These are phyloP conservation scores for Styela clava DNA, from an alignment of 23 tunicate genomes.

Conservation along the genomic window DNA sequence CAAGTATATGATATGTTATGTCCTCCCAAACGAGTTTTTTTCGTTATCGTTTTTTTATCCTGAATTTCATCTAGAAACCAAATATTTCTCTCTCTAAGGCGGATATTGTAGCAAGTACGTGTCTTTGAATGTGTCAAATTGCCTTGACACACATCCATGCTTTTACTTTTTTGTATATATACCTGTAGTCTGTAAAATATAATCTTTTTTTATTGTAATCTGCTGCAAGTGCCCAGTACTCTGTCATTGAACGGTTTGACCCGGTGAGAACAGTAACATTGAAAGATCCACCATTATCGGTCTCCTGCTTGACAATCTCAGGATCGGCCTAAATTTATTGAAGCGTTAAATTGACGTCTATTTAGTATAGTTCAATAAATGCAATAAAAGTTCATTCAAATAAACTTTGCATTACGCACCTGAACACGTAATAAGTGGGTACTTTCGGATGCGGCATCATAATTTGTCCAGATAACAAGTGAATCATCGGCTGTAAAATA, in stretches of 20 bases:
- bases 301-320: slow-evolving; percentile 59
- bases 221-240: slow-evolving; percentile 85
- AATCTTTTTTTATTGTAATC: slow-evolving; percentile 46
- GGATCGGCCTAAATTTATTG: slow-evolving; percentile 89
- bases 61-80: too few species aligned
- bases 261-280: slow-evolving; percentile 38
- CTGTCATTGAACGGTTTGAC: slow-evolving; percentile 42
- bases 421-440: slow-evolving; percentile 33
- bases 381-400: too few species aligned
- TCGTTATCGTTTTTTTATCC: too few species aligned
- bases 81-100: too few species aligned
- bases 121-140: too few species aligned
- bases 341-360: too few species aligned
- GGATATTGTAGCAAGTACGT: too few species aligned
- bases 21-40: too few species aligned
- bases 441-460: slow-evolving; percentile 29
- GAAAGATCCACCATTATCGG: slow-evolving; percentile 38
- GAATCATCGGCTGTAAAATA: slow-evolving; percentile 44
- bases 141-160: too few species aligned
- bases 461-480: slow-evolving; percentile 44
- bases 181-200: slow-evolving; percentile 57
- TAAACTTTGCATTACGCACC: slow-evolving; percentile 1
- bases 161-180: too few species aligned
- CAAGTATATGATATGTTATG: not conserved
- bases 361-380: too few species aligned